Evolutionary conservation across 2,113 vertebrate species (phyloP).

Genomic region (Thryonomys swinderianus): DNA sequence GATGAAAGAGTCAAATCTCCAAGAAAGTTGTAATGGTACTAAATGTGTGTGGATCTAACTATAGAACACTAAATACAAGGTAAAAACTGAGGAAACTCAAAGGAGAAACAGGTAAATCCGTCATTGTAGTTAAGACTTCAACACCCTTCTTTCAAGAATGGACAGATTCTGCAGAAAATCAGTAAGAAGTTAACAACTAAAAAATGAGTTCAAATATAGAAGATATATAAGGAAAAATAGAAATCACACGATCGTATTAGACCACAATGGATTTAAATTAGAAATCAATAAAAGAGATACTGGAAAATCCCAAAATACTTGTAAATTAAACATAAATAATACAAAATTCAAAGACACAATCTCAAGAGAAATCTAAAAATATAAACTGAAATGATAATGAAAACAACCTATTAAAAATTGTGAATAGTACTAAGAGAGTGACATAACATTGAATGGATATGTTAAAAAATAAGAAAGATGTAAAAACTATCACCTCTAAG

Average conservation of each 20-base stretch:
- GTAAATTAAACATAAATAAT: background rate
- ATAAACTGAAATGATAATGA: background rate
- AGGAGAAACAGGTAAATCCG: background rate
- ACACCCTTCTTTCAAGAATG: background rate
- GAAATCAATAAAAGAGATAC: background rate
- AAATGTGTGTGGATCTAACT: background rate
- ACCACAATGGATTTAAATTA: background rate
- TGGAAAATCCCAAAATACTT: background rate
- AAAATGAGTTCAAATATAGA: background rate
- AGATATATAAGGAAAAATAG: background rate
- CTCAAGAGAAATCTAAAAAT: background rate
- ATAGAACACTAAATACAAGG: background rate
- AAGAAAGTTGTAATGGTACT: background rate
- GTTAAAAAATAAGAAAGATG: background rate
- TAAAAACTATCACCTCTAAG: background rate
- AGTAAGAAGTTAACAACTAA: background rate
- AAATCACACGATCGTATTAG: background rate
- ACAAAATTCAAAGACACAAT: background rate
- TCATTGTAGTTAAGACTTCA: background rate
- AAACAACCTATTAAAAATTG: background rate
- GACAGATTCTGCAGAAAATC: background rate
- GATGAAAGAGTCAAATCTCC: background rate
- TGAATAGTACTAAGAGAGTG: background rate
- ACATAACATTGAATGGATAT: background rate
- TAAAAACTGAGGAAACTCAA: background rate